Conservation (phyloP, 2,797 vertebrate species). For the Leptatherina wallacei region DNA sequence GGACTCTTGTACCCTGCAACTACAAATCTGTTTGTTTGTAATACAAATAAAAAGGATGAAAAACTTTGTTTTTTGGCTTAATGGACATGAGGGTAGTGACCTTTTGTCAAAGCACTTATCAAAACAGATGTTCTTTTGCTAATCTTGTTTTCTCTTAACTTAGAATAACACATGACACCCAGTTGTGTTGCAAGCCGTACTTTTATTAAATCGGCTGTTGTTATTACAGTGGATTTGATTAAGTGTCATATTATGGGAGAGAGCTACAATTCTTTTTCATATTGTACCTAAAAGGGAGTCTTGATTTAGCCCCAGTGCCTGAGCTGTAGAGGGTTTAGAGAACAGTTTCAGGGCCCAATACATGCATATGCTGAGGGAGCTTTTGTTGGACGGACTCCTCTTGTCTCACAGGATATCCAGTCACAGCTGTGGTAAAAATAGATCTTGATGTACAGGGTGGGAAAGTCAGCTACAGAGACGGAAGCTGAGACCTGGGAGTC, state of each 20-base stretch:
- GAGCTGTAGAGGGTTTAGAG: not conserved
- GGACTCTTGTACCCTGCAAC: not conserved
- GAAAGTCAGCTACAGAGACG: constrained; percentile 81
- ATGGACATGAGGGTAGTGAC: constrained; percentile 29
- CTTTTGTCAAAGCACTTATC: constrained; percentile 40
- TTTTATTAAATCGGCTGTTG: not conserved
- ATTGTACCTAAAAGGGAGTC: not conserved
- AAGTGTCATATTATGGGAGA: not conserved
- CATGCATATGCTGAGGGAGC: constrained; percentile 40
- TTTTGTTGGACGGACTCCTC: constrained; percentile 58
- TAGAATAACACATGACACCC: constrained; percentile 20
- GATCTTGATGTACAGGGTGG: constrained; percentile 77
- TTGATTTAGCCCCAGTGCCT: not conserved
- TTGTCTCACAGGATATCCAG: constrained; percentile 78
- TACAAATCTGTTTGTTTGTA: not conserved
- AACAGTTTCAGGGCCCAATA: constrained; percentile 19
- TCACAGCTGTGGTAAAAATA: constrained; percentile 85
- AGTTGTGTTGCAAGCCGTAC: not conserved
- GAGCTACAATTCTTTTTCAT: not conserved
- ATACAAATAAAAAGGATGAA: constrained; percentile 9
- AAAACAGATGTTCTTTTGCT: constrained; percentile 36
- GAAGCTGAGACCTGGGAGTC: constrained; percentile 82
- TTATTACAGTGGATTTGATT: constrained; percentile 9
- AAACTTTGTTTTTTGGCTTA: constrained; percentile 7
- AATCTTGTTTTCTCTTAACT: constrained; percentile 28